A percentile compares a stretch with the other conserved stretches of the same genome.
Evolutionary conservation across 2,113 vertebrate species (phyloP).

Genomic region (Thamnophis sirtalis): DNA sequence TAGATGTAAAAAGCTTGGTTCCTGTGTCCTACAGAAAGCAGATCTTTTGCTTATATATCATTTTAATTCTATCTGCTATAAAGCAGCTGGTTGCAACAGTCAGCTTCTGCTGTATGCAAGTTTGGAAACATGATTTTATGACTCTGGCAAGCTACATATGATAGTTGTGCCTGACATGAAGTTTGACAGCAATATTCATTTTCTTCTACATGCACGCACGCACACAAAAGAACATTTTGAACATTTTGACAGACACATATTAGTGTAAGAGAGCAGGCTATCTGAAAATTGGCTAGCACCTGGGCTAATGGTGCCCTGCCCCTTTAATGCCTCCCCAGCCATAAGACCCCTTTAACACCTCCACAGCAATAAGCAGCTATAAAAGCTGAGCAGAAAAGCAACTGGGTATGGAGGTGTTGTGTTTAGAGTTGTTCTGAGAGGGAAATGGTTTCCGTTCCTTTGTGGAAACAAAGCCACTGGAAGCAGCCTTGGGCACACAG

Average conservation of each 20-base stretch:
- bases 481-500: background rate
- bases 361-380: background rate
- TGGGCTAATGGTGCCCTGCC: background rate
- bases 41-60: background rate
- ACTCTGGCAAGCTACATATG: background rate
- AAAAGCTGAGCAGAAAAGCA: background rate
- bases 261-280: background rate
- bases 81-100: background rate
- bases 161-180: background rate
- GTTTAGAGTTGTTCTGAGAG: background rate
- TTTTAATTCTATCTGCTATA: background rate
- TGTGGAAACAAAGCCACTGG: background rate
- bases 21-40: background rate
- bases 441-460: background rate
- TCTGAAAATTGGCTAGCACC: background rate
- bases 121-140: background rate
- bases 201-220: background rate
- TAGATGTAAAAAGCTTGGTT: background rate
- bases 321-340: background rate
- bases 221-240: background rate
- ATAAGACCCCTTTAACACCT: too few relatives aligned
- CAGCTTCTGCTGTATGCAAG: background rate
- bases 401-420: background rate
- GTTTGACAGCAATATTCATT: background rate
- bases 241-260: background rate